Evolutionary conservation across 2,797 vertebrate species (phyloP), one percentile per base, ranked within the genome.

Genomic region (Sparidentex hasta): DNA sequence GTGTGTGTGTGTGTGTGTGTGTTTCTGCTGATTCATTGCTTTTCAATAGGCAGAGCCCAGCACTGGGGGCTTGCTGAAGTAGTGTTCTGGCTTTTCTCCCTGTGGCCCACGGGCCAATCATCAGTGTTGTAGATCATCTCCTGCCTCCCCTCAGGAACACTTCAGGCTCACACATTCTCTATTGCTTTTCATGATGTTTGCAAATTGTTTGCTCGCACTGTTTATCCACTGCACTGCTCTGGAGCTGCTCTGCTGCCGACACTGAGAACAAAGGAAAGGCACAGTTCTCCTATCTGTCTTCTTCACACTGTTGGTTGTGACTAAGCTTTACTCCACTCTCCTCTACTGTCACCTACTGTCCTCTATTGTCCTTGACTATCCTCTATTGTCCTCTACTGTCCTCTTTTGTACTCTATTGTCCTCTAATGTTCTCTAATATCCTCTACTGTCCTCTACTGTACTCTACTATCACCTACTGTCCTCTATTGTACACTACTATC

Each of bases 1-100:
- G 64, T 64, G 71, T 73, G 76, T 65, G 76, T 74, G 38, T 59
- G 67, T 71, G 69, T 63, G 12, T 62, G 54, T 55, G 47, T 65
- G 51, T 68, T 87, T 92, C 69, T 91, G 89, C 90, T 90, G 90
- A 91, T 69, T 92, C 88, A 87, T 86, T 41, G 46, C 62, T 87
- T 88, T 82, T 83, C 38, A 78, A 84, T 56, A 75, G 81, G 65
- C 81, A 76, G 55, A 68, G 67, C 63, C 33, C 51, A 69, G 76
- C 65, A 74, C 47, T 47, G 69, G 74, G 78, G 76, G 74, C 48
- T 74, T 66, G 78, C 83, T 74, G 74, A 76, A 77, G 81, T 59
- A 51, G 51, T 79, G 57, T 65, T 61, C 65, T 75, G 75, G 67
- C 67, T 72, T 61, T 73, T 69, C 64, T 77, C 66, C 61, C 84